Evolutionary conservation across 2,797 vertebrate genomes (phyloP).

Genomic region (Avahi laniger): DNA sequence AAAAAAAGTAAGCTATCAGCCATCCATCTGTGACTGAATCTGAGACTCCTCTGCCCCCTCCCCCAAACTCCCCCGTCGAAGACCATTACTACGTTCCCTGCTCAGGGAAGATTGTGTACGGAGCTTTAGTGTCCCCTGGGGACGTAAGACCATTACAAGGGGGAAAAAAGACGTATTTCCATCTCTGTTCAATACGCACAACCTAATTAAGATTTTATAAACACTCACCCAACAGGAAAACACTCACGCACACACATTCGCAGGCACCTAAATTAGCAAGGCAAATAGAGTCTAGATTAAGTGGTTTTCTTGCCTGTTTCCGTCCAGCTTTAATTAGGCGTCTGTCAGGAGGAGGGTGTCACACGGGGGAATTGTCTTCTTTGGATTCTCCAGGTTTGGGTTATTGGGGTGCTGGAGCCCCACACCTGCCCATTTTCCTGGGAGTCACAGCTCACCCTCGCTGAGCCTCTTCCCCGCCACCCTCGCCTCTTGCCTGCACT

Average conservation of each 20-base stretch:
- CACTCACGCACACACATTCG: neutral
- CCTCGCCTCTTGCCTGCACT: neutral
- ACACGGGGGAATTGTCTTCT: neutral
- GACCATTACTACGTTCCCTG: neutral
- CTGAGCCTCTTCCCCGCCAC: accelerated
- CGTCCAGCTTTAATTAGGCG: conserved; percentile 76
- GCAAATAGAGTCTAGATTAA: conserved; percentile 70
- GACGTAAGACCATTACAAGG: conserved; percentile 46
- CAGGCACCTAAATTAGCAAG: conserved; percentile 62
- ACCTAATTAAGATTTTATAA: conserved; percentile 81
- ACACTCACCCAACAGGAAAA: conserved; percentile 59
- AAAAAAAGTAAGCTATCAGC: conserved; percentile 31
- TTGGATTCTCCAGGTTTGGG: conserved; percentile 36
- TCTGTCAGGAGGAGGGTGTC: conserved; percentile 50
- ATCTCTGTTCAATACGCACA: conserved; percentile 48
- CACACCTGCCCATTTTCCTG: accelerated
- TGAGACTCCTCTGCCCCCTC: neutral
- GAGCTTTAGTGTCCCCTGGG: conserved; percentile 33
- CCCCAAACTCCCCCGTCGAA: neutral
- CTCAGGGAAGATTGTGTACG: conserved; percentile 1
- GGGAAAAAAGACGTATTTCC: neutral
- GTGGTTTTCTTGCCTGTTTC: conserved; percentile 66
- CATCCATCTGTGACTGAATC: conserved; percentile 48
- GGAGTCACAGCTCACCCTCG: neutral
- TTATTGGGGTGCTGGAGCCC: accelerated